Evolutionary conservation across 2,888 invertebrate genomes (phyloP), one percentile per base, ranked within the genome.

Genomic region (Tubulanus polymorphus): DNA sequence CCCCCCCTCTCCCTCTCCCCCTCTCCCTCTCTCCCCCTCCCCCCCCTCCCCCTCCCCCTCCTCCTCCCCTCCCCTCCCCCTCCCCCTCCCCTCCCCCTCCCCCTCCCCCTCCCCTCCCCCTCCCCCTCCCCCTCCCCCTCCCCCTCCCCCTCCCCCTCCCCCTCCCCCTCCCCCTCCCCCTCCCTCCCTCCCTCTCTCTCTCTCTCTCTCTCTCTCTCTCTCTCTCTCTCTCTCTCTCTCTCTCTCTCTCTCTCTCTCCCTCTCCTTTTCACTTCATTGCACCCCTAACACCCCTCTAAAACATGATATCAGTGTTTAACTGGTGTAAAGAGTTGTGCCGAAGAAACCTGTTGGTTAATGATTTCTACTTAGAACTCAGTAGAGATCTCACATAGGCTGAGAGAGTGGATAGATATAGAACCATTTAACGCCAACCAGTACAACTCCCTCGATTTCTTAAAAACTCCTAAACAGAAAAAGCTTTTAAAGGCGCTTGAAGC

Each of bases 11-110:
- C 15, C 45, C 56, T 54, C 55, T 18, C 18, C 29, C 23, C 25
- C 56, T 20, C 56, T 57, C 35, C 35, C 41, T 12, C 25, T 25
- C n/a, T 15, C 18, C 28, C 27, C 12, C 6, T 25, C 53, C 53
- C 23, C 51, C 25, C 53, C 25, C 20, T 18, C 20, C 54, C 6
- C n/a, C 64, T 86, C 80, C 65, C 83, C 83, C 3, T 87, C 80
- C 53, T 90, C 80, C 20, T 84, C 82, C 51, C 85, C 84, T 72
- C 90, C 90, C 64, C 88, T 88, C 52, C 84, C 83, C 1, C 86
- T 81, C 5, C 84, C 84, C 45, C 83, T 23, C 8, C 10, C 23
- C 28, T 3, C 18, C 15, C 45, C 8, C 12, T 1, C 25, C 28
- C 48, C 28, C 48, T 46, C 12, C 47, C 46, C 30, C 26, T 47